A percentile compares a stretch with the other conserved stretches of the same genome.
phyloP scores from a whole-genome alignment of 1,140 invertebrate species.

The Monochamus saltuarius region DNA sequence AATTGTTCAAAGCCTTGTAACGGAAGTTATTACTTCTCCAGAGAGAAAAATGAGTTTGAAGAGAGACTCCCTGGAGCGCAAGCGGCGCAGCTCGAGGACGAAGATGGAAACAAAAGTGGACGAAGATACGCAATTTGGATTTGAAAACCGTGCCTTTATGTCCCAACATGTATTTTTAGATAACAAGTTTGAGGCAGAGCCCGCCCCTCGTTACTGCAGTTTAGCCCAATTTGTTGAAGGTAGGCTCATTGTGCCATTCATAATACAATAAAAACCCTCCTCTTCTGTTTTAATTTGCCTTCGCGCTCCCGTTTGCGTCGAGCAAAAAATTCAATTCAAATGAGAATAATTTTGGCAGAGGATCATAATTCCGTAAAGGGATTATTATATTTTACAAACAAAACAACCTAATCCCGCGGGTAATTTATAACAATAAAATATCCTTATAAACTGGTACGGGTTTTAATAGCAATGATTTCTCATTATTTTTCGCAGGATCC shows the following conservation, averaged over 20 bases:
- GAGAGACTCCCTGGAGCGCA: slow-evolving; percentile 51
- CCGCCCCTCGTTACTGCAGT: slow-evolving; percentile 67
- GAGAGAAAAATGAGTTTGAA: slow-evolving; percentile 40
- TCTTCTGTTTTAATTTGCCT: too few species aligned
- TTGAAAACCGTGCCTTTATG: slow-evolving; percentile 66
- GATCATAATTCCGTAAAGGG: too few species aligned
- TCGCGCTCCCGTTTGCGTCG: too few species aligned
- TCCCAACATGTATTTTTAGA: slow-evolving; percentile 54
- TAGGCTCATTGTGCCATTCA: slow-evolving; percentile 41
- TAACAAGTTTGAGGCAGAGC: slow-evolving; percentile 57
- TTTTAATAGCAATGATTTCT: too few species aligned
- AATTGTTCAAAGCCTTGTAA: too few species aligned
- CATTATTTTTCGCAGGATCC: too few species aligned
- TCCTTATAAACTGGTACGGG: too few species aligned
- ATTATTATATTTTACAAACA: not conserved
- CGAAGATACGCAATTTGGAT: slow-evolving; percentile 61
- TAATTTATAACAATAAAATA: not conserved
- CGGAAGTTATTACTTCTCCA: slow-evolving; percentile 9
- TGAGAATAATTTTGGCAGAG: too few species aligned
- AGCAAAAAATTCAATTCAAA: too few species aligned
- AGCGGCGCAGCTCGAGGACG: slow-evolving; percentile 52
- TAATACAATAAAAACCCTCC: not conserved
- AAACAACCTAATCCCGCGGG: not conserved
- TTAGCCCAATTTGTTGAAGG: slow-evolving; percentile 77
- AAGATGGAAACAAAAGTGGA: slow-evolving; percentile 56